Evolutionary conservation across 2,797 vertebrate species (phyloP).

Genomic region (Oreortyx pictus): DNA sequence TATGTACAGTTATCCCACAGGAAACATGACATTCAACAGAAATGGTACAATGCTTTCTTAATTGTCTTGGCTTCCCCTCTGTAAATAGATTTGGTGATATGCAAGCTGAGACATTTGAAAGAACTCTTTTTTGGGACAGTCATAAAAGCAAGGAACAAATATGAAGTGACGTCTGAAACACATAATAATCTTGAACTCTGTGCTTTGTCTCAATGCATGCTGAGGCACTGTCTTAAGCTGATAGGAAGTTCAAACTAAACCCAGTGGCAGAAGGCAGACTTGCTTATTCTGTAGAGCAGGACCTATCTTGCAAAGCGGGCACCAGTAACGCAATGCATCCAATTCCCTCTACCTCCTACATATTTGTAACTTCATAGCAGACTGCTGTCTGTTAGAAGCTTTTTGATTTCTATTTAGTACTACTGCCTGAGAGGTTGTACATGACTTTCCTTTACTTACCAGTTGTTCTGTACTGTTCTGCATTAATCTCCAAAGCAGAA

Average conservation of each 20-base stretch:
- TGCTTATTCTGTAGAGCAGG: fast-evolving
- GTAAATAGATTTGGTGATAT: background rate
- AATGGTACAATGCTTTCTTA: background rate
- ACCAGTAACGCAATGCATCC: too few relatives aligned
- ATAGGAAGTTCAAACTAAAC: background rate
- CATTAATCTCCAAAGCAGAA: background rate
- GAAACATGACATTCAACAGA: background rate
- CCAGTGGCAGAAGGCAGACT: background rate
- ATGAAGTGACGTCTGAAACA: background rate
- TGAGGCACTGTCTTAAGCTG: background rate
- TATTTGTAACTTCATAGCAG: background rate
- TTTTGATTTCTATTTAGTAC: background rate
- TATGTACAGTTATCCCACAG: background rate
- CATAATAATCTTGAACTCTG: background rate
- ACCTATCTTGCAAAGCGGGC: background rate
- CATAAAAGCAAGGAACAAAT: background rate
- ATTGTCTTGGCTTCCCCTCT: background rate
- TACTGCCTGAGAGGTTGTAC: background rate
- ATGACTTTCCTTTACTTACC: background rate
- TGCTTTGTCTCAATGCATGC: background rate
- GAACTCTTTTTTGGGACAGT: background rate
- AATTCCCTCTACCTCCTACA: background rate
- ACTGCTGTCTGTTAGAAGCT: background rate
- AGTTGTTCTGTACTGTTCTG: background rate
- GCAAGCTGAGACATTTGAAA: background rate